These are phyloP conservation scores for Phyllotreta cruciferae DNA, from an alignment of 2,888 invertebrate genomes.

Conservation along the genomic window DNA sequence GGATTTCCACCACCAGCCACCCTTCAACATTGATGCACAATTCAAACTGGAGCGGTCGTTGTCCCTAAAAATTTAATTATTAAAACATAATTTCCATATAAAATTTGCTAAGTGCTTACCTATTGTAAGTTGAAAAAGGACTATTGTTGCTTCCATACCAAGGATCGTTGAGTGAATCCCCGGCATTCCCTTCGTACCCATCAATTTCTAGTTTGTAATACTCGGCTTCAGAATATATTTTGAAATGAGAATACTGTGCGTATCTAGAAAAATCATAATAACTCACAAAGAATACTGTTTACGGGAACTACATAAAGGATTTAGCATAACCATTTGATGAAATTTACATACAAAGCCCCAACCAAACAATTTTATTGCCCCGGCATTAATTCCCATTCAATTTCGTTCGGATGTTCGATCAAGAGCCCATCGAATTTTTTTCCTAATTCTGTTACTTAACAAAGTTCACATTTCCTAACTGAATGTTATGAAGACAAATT, in stretches of 20 bases:
- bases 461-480: neutral
- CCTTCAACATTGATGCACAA: conserved; percentile 92
- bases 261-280: conserved; percentile 64
- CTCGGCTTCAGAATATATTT: conserved; percentile 90
- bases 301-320: no score
- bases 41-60: conserved; percentile 90
- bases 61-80: conserved; percentile 66
- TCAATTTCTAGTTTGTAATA: conserved; percentile 92
- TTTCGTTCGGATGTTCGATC: no score
- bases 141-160: conserved; percentile 95
- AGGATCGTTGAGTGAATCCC: conserved; percentile 90
- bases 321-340: no score
- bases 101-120: conserved; percentile 61
- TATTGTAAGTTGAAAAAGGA: conserved; percentile 91
- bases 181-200: conserved; percentile 90
- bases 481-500: neutral
- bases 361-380: no score
- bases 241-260: conserved; percentile 90
- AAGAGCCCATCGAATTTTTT: no score
- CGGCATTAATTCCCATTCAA: no score
- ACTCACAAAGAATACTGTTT: no score
- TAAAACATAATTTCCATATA: neutral
- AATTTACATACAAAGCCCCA: no score
- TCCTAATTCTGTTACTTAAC: no score
- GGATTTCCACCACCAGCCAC: conserved; percentile 96